phyloP scores from a whole-genome alignment of 2,113 vertebrate genomes.

The Psilopsiagon aurifrons region DNA sequence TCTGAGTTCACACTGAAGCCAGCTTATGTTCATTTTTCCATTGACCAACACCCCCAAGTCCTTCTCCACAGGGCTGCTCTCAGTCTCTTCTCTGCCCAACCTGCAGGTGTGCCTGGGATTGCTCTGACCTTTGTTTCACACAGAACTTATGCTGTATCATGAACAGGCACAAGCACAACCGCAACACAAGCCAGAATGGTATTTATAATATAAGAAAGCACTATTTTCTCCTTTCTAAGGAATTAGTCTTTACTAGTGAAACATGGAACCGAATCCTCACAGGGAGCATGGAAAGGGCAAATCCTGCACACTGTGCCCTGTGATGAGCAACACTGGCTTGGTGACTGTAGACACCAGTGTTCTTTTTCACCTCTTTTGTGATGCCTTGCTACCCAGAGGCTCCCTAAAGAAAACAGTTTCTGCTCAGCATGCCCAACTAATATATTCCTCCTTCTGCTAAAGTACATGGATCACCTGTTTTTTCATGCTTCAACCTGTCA shows the following conservation, averaged over 20 bases:
- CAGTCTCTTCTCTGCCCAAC: no score
- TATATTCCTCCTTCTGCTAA: not conserved
- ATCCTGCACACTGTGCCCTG: not conserved
- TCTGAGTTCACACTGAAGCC: no score
- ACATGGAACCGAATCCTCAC: not conserved
- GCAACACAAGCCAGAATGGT: not conserved
- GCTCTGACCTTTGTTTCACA: not conserved
- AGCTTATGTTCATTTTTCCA: no score
- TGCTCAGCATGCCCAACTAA: not conserved
- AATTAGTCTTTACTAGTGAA: not conserved
- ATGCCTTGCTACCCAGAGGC: not conserved
- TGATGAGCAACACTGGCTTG: not conserved
- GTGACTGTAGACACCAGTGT: fast-evolving
- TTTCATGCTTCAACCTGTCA: not conserved
- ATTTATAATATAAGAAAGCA: not conserved
- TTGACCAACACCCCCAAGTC: no score
- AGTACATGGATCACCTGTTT: not conserved
- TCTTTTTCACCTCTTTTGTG: not conserved
- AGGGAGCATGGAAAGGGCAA: not conserved
- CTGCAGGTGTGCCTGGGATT: no score
- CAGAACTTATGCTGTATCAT: not conserved
- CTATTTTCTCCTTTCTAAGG: not conserved
- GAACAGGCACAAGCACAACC: not conserved
- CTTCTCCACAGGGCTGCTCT: no score
- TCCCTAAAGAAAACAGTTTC: not conserved